phyloP scores from a whole-genome alignment of 1,140 invertebrate genomes.

The Plectrocnemia conspersa region DNA sequence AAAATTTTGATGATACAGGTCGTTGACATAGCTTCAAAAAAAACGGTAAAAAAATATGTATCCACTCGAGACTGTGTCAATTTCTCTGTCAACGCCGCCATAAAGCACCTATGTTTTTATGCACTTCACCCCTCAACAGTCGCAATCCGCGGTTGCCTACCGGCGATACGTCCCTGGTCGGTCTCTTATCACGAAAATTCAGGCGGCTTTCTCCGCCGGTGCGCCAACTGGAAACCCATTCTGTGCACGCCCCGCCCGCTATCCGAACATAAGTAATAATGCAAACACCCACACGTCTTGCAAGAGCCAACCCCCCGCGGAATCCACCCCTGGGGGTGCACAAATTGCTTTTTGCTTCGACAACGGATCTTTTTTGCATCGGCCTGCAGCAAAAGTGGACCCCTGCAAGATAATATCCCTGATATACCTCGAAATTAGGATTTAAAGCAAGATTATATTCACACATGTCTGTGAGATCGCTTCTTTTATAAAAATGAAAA shows the following conservation, averaged over 20 bases:
- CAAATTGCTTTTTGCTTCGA: slow-evolving; percentile 14
- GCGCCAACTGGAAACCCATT: slow-evolving; percentile 23
- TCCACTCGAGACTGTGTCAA: no score
- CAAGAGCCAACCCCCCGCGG: background rate
- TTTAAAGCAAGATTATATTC: no score
- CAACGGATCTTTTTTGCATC: slow-evolving; percentile 6
- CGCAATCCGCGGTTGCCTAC: no score
- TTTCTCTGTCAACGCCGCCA: no score
- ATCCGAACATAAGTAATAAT: slow-evolving; percentile 23
- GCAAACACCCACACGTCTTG: slow-evolving; percentile 21
- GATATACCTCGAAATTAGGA: no score
- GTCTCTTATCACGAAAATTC: slow-evolving; percentile 32
- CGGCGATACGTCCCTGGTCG: background rate
- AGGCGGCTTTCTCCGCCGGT: slow-evolving; percentile 25
- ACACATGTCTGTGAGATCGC: no score
- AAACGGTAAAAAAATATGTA: no score
- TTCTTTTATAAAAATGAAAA: no score
- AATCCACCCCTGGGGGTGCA: background rate
- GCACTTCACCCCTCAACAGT: no score
- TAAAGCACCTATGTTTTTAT: no score
- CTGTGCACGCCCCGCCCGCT: slow-evolving; percentile 26
- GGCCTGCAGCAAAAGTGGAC: background rate
- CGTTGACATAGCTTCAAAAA: no score
- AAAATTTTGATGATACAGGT: no score
- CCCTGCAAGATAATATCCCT: slow-evolving; percentile 3